A percentile compares a stretch with the other conserved stretches of the same genome.
Evolutionary conservation across 2,888 invertebrate genomes (phyloP).

Genomic region (Lycaena phlaeas): DNA sequence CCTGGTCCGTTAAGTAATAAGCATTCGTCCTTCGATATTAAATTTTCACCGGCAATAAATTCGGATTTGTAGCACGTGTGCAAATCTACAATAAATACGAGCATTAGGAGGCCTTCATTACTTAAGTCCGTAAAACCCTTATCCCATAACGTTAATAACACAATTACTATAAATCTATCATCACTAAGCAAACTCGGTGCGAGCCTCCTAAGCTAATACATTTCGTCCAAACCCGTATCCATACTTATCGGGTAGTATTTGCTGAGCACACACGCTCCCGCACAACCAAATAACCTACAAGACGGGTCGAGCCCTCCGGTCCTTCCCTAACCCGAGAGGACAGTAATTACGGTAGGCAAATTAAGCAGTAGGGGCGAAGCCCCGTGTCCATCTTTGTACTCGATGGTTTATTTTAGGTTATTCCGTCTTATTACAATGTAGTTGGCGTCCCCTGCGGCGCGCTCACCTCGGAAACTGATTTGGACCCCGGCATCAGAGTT

Average conservation of each 20-base stretch:
- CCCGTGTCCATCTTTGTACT: slow-evolving; percentile 65
- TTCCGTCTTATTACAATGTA: slow-evolving; percentile 72
- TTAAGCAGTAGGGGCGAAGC: slow-evolving; percentile 68
- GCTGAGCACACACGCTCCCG: slow-evolving; percentile 68
- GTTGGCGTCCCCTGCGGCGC: slow-evolving; percentile 67
- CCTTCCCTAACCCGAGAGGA: slow-evolving; percentile 67
- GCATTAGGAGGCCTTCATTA: slow-evolving; percentile 70
- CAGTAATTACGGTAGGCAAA: slow-evolving; percentile 75
- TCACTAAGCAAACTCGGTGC: slow-evolving; percentile 69
- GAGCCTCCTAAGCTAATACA: slow-evolving; percentile 74
- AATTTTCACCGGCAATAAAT: slow-evolving; percentile 19
- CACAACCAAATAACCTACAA: slow-evolving; percentile 69
- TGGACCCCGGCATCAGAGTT: slow-evolving; percentile 67
- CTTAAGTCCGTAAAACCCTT: slow-evolving; percentile 72
- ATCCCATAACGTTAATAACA: slow-evolving; percentile 74
- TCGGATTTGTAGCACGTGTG: slow-evolving; percentile 37
- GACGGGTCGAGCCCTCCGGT: slow-evolving; percentile 64
- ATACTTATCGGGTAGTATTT: slow-evolving; percentile 71
- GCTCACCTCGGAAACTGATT: slow-evolving; percentile 69
- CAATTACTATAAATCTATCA: slow-evolving; percentile 75
- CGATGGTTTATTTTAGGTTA: slow-evolving; percentile 67
- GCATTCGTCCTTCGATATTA: slow-evolving; percentile 19
- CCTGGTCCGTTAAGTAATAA: neutral
- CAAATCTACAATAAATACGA: slow-evolving; percentile 62
- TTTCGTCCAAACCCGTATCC: slow-evolving; percentile 73